These are phyloP conservation scores for Ciconia nigra DNA, from an alignment of 2,797 vertebrate genomes.

Conservation along the genomic window DNA sequence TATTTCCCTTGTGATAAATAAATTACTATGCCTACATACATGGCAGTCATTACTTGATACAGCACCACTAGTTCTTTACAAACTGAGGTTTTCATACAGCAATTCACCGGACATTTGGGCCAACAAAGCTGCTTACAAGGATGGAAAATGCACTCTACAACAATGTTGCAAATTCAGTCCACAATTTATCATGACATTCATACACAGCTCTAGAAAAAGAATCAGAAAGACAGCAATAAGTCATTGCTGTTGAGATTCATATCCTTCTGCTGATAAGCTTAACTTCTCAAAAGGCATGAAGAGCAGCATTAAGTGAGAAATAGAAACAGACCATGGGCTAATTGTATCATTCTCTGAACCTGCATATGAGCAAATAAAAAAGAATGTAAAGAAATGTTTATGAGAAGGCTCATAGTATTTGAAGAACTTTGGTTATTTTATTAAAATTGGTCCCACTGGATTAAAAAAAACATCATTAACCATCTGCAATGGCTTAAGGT, in stretches of 20 bases:
- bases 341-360: neutral
- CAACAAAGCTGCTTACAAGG: neutral
- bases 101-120: neutral
- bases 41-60: neutral
- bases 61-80: neutral
- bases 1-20: neutral
- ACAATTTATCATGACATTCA: neutral
- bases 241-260: neutral
- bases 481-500: conserved; percentile 29
- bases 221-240: neutral
- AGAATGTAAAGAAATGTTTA: neutral
- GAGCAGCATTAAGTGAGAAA: neutral
- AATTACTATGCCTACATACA: neutral
- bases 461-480: conserved; percentile 39
- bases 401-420: neutral
- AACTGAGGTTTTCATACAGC: neutral
- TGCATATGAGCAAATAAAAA: neutral
- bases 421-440: conserved; percentile 18
- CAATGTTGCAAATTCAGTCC: neutral
- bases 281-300: neutral
- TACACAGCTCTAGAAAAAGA: neutral
- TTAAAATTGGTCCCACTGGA: neutral
- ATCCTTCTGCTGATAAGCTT: neutral
- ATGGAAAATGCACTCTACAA: neutral
- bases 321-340: neutral